phyloP scores from a whole-genome alignment of 2,888 invertebrate species.

The Lamproptera curius region DNA sequence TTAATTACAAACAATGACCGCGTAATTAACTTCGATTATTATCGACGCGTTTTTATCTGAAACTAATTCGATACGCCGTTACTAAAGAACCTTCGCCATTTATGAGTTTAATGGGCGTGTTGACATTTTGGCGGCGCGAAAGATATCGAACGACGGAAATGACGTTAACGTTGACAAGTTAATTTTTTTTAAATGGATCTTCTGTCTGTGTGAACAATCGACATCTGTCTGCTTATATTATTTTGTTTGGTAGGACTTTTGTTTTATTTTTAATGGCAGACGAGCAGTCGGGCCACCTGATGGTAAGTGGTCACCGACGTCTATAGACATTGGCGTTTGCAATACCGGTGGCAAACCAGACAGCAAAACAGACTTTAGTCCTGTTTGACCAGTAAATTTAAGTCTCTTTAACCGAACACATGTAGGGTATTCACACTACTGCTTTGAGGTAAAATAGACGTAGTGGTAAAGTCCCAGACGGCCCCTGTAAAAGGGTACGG shows the following conservation, averaged over 20 bases:
- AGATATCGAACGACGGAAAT: slow-evolving; percentile 17
- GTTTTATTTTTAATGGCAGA: background rate
- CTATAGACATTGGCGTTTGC: too few relatives aligned
- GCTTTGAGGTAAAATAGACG: too few relatives aligned
- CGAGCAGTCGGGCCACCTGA: too few relatives aligned
- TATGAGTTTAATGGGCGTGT: slow-evolving; percentile 1
- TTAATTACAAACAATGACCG: background rate
- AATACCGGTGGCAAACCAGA: background rate
- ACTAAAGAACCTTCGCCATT: background rate
- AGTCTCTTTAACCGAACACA: background rate
- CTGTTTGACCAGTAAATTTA: background rate
- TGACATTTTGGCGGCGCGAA: slow-evolving; percentile 25
- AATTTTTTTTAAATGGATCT: too few relatives aligned
- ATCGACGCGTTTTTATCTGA: background rate
- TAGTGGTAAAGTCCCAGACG: too few relatives aligned
- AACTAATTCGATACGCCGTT: slow-evolving; percentile 10
- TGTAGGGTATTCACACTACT: background rate
- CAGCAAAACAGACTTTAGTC: background rate
- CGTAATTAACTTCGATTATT: background rate
- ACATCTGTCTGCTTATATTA: background rate
- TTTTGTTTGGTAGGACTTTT: background rate
- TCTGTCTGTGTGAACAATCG: background rate
- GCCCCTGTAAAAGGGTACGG: too few relatives aligned
- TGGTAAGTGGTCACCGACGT: too few relatives aligned
- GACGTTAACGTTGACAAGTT: slow-evolving; percentile 6